Evolutionary conservation across 2,113 vertebrate species (phyloP).

Genomic region (Shinisaurus crocodilurus): DNA sequence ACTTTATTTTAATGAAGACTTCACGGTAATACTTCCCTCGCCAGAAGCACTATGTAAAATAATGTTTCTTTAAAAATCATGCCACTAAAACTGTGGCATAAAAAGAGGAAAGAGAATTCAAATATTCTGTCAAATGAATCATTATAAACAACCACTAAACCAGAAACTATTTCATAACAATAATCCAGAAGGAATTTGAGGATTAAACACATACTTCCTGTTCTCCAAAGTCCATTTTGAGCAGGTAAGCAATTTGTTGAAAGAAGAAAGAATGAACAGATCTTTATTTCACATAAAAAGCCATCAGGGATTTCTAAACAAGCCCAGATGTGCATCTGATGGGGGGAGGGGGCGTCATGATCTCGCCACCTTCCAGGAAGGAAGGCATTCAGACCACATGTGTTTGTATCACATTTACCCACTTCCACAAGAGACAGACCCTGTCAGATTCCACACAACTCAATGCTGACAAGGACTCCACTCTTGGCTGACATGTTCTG

Average conservation of each 20-base stretch:
- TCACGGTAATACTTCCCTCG: neutral
- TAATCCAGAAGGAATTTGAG: conserved; percentile 17
- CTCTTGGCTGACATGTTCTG: neutral
- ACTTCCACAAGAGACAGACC: conserved; percentile 4
- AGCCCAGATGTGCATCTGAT: conserved; percentile 50
- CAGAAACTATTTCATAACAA: neutral
- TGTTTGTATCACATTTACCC: neutral
- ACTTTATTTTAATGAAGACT: neutral
- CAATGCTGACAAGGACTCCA: neutral
- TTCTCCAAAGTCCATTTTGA: conserved; percentile 21
- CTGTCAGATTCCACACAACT: neutral
- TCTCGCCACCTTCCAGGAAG: conserved; percentile 30
- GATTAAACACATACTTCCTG: conserved; percentile 41
- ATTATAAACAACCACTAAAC: neutral
- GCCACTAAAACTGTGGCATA: neutral
- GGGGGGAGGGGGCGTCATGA: neutral
- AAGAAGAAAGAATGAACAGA: conserved; percentile 55
- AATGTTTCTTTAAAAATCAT: neutral
- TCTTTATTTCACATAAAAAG: conserved; percentile 52
- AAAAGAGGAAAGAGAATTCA: neutral
- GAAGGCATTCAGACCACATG: neutral
- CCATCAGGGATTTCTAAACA: conserved; percentile 46
- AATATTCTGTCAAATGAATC: neutral
- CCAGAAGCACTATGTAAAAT: neutral
- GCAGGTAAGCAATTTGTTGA: conserved; percentile 44